phyloP scores from a whole-genome alignment of 1,140 invertebrate species.

The Hypothenemus hampei region DNA sequence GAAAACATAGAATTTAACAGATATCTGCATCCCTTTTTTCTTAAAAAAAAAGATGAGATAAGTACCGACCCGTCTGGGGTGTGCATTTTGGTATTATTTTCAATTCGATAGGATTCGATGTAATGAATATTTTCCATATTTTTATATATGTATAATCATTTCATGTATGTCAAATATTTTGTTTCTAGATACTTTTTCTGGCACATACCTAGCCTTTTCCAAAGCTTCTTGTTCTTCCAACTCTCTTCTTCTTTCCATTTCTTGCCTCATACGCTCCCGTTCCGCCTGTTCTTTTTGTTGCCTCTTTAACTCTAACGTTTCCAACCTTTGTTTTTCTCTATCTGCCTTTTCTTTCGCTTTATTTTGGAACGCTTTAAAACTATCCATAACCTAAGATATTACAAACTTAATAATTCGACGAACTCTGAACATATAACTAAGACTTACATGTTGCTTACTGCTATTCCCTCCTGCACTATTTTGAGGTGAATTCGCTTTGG shows the following conservation, averaged over 20 bases:
- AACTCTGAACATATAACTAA: constrained; percentile 2
- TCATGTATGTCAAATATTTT: no score
- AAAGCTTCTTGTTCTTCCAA: constrained; percentile 75
- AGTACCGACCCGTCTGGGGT: no score
- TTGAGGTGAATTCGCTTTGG: constrained; percentile 72
- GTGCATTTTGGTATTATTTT: no score
- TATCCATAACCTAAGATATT: constrained; percentile 56
- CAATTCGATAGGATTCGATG: no score
- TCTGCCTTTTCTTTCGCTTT: constrained; percentile 93
- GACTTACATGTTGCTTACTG: constrained; percentile 54
- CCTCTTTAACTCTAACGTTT: constrained; percentile 73
- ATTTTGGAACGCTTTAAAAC: constrained; percentile 82
- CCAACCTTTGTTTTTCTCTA: constrained; percentile 75
- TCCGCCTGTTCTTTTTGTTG: constrained; percentile 80
- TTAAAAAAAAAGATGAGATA: no score
- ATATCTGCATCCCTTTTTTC: no score
- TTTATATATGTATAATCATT: no score
- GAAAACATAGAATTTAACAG: no score
- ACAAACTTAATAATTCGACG: background rate
- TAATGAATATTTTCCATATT: no score
- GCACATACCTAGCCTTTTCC: constrained; percentile 59
- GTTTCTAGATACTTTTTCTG: no score
- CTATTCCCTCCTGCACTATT: constrained; percentile 52
- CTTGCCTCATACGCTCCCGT: constrained; percentile 70
- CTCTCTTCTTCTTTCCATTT: constrained; percentile 71